Evolutionary conservation across 2,888 invertebrate genomes (phyloP), one percentile per base, ranked within the genome.

Genomic region (Ecdyonurus torrentis): DNA sequence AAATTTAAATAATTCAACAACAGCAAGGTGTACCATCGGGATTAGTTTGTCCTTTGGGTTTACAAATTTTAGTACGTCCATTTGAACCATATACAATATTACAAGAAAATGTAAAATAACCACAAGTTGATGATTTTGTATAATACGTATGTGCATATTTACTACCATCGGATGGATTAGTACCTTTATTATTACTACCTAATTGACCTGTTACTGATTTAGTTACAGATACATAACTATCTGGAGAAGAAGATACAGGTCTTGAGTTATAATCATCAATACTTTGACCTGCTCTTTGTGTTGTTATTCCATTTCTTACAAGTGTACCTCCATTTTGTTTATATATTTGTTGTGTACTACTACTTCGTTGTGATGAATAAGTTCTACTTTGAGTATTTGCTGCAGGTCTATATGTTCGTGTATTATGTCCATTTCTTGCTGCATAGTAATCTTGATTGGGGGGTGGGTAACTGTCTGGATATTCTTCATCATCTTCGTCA

Each of bases 111-210:
- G 90, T 89, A 68, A 91, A 90, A 71, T 89, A 89, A 7, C 91
- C 91, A 72, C 91, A 91, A 1, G 87, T 89, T 1, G 90, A 90
- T 7, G 89, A 88, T 74, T 91, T 91, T 0, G 90, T 89, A 70
- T 88, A 91, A 74, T 89, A 91, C 0, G 87, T 86, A 67, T 86
- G 86, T 1, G 86, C 83, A 70, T 83, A 85, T 74, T 86, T 86
- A 71, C 87, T 85, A 65, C 86, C 83, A 64, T 83, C 82, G 52
- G 75, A 72, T 25, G 77, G 71, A 69, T 75, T 75, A 2, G 52
- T 25, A 24, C 60, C 52, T n/a, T 20, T 20, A 25, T 25, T 65
- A 69, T 80, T 81, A n/a, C n/a, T n/a, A 19, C 60, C 63, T 67
- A 87, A 76, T 69, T 83, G 84, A 3, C 89, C 87, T 0, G 88